Conservation (phyloP, 2,888 invertebrate genomes). For the Andrena praecox region DNA sequence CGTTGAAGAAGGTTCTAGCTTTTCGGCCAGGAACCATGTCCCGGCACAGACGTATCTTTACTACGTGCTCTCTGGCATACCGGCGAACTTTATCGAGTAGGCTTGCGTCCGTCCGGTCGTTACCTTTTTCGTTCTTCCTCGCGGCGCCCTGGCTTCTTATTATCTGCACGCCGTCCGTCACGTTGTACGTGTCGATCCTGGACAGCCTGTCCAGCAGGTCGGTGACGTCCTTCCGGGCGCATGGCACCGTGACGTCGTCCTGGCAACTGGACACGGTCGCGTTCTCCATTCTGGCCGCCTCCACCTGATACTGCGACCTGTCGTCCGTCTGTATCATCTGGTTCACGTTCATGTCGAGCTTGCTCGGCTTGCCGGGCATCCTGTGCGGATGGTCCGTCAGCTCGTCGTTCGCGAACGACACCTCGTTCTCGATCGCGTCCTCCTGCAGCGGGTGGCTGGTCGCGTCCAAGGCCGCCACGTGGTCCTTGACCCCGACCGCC, state of each 20-base stretch:
- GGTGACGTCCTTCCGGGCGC: constrained; percentile 83
- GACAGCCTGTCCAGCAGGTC: constrained; percentile 87
- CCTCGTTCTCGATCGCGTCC: constrained; percentile 67
- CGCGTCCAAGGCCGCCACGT: constrained; percentile 68
- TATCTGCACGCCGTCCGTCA: constrained; percentile 87
- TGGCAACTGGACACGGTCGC: constrained; percentile 47
- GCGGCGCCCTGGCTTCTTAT: constrained; percentile 76
- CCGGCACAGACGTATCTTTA: constrained; percentile 89
- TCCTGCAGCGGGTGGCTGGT: constrained; percentile 49
- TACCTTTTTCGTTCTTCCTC: constrained; percentile 57
- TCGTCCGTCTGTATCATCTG: constrained; percentile 79
- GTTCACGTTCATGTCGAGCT: constrained; percentile 78
- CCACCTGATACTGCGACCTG: constrained; percentile 83
- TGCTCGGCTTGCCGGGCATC: constrained; percentile 77
- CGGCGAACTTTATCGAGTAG: constrained; percentile 87
- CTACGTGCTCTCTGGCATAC: constrained; percentile 87
- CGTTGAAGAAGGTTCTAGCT: constrained; percentile 82
- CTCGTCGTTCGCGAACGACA: constrained; percentile 44
- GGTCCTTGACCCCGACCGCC: constrained; percentile 72
- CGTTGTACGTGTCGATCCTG: constrained; percentile 86
- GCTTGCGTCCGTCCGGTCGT: constrained; percentile 85
- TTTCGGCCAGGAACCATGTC: constrained; percentile 75
- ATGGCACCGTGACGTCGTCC: constrained; percentile 68
- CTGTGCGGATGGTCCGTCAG: constrained; percentile 59
- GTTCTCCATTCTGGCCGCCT: constrained; percentile 86